These are phyloP conservation scores for Phrynocephalus guinanensis DNA, from an alignment of 2,797 vertebrate genomes.

Conservation along the genomic window DNA sequence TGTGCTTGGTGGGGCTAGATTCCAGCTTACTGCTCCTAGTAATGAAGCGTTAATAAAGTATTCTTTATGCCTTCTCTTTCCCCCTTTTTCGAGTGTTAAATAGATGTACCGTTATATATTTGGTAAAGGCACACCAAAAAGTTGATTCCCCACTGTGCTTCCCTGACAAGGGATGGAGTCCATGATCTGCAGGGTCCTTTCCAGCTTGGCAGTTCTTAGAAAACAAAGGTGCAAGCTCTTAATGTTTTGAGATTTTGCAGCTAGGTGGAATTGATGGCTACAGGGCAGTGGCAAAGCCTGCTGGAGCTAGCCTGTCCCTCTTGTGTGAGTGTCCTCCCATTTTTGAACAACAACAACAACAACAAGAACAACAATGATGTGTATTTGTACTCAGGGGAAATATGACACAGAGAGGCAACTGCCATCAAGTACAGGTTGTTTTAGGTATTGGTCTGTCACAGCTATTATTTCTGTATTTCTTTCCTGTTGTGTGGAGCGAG, in stretches of 20 bases:
- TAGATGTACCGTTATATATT: neutral
- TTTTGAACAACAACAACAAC: neutral
- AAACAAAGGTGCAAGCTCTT: neutral
- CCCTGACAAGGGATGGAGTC: too few relatives aligned
- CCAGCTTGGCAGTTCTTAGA: neutral
- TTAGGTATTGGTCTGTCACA: neutral
- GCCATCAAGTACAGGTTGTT: neutral
- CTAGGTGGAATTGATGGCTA: neutral
- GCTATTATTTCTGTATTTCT: constrained; percentile 21
- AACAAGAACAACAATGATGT: neutral
- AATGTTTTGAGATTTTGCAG: neutral
- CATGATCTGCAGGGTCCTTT: too few relatives aligned
- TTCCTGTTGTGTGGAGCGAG: neutral
- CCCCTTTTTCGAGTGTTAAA: neutral
- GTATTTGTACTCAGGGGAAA: neutral
- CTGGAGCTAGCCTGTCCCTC: neutral
- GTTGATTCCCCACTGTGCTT: too few relatives aligned
- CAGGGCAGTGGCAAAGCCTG: neutral
- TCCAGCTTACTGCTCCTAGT: neutral
- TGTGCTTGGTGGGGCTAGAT: neutral
- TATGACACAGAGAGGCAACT: neutral
- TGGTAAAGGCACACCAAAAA: neutral
- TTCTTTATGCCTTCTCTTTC: neutral
- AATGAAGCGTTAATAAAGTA: neutral
- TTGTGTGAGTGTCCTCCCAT: neutral